Base-by-base conservation (phyloP, 2,113 vertebrate genomes). In the Menura novaehollandiae region DNA sequence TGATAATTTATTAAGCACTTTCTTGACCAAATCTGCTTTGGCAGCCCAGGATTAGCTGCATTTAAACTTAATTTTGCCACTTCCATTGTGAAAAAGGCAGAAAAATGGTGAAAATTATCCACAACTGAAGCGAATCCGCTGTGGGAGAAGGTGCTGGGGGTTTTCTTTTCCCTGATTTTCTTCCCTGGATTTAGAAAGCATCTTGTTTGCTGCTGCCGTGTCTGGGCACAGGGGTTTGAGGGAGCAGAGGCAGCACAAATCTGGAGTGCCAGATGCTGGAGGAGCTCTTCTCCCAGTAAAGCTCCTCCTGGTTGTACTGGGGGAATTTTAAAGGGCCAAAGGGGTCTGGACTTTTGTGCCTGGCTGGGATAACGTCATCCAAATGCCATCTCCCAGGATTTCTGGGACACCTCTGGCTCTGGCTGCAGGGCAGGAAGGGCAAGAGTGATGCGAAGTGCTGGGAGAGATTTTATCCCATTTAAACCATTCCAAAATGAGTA, bases 401-500 rank as follows among this genome's bases (percentile, higher is more conserved):
- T 15, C 37, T 52, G 60, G 20, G 39, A 3, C 52, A 3, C 9
- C 23, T 27, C 5, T 30, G 39, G 33, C 52, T 49, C 52, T 8
- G 56, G 51, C 67, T 39, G 51, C 41, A 1, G 80, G 41, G 51
- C 10, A 2, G 69, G 15, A 16, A 5, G 32, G 32, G 64, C n/a
- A 2, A 2, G 14, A 1, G 49, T 0, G 22, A 16, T 21, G 49
- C n/a, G 2, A 7, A 15, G 52, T 1, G 20, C 49, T 32, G 30
- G 72, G n/a, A 41, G 58, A 33, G 51, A 8, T 13, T 41, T 47
- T 30, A 35, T 35, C 39, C 13, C 21, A 0, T 27, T 67, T 21
- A 22, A 78, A 55, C 60, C 41, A 0, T n/a, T 60, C 49, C 10
- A 19, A 15, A 59, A 30, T 4, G 10, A 43, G 6, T 4, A 3